A percentile compares a stretch with the other conserved stretches of the same genome.
Conservation (phyloP, 2,797 vertebrate genomes). For the Microctenopoma lineatum region DNA sequence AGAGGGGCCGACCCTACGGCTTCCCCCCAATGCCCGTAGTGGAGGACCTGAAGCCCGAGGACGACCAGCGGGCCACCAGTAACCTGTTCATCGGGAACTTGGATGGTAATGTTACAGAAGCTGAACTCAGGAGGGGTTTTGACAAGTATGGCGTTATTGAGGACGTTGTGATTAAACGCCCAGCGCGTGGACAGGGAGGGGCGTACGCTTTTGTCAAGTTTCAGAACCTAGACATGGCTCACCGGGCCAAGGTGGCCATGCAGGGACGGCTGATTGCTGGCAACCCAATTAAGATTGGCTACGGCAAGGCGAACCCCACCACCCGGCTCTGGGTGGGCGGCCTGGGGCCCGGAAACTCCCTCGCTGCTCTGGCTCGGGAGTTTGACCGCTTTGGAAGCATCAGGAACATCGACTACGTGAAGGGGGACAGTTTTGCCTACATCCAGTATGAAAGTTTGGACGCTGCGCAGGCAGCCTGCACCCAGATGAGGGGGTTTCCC, state of each 20-base stretch:
- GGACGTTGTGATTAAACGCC: constrained; percentile 96
- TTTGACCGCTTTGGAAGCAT: constrained; percentile 98
- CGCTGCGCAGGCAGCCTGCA: constrained; percentile 94
- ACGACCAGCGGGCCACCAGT: constrained; percentile 94
- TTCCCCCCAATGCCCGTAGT: constrained; percentile 86
- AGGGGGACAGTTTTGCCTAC: constrained; percentile 96
- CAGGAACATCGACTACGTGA: constrained; percentile 95
- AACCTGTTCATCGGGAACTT: constrained; percentile 97
- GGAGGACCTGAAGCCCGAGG: constrained; percentile 95
- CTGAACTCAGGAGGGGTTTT: constrained; percentile 91
- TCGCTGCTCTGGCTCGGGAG: constrained; percentile 93
- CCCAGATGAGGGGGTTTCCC: constrained; percentile 96
- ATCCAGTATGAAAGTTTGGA: constrained; percentile 98
- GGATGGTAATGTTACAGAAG: constrained; percentile 93
- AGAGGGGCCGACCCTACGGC: constrained; percentile 89
- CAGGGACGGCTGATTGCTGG: constrained; percentile 92
- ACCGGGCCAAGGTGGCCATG: constrained; percentile 97
- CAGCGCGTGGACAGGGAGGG: constrained; percentile 90
- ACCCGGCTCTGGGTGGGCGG: constrained; percentile 97
- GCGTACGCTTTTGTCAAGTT: constrained; percentile 98
- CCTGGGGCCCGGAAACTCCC: constrained; percentile 90
- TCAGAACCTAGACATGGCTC: constrained; percentile 98
- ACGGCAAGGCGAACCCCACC: constrained; percentile 96
- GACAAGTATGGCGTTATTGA: constrained; percentile 97
- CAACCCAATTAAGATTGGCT: constrained; percentile 96